These are phyloP conservation scores for Otus sunia DNA, from an alignment of 2,113 vertebrate species.

Conservation along the genomic window DNA sequence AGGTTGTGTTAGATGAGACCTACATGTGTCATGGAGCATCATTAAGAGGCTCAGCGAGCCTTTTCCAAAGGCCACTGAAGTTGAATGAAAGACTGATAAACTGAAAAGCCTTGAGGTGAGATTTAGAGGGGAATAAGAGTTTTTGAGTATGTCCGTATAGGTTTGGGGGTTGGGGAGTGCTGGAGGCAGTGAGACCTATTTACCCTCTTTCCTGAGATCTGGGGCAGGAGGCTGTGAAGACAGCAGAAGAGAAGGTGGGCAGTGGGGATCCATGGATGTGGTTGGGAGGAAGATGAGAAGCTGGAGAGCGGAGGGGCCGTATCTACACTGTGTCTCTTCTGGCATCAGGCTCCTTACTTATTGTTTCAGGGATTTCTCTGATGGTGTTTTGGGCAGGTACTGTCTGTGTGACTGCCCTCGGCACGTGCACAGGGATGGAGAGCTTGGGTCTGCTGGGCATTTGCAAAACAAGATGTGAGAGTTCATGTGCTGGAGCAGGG, in stretches of 20 bases:
- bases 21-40: not conserved
- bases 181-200: not conserved
- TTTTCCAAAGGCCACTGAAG: not conserved
- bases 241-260: not conserved
- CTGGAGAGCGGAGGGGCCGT: not conserved
- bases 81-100: not conserved
- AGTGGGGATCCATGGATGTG: not conserved
- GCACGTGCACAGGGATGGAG: not conserved
- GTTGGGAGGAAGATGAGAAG: not conserved
- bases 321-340: not conserved
- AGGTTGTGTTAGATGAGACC: not conserved
- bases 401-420: not conserved
- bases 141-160: not conserved
- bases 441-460: not conserved
- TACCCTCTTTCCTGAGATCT: not conserved
- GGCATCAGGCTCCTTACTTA: not conserved
- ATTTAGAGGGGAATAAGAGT: not conserved
- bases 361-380: not conserved
- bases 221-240: not conserved
- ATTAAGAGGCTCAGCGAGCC: not conserved
- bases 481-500: not conserved
- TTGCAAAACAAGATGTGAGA: not conserved
- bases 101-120: not conserved
- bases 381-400: not conserved
- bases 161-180: not conserved